Evolutionary conservation across 2,888 invertebrate genomes (phyloP), one percentile per base, ranked within the genome.

Genomic region (Hyposoter didymator): DNA sequence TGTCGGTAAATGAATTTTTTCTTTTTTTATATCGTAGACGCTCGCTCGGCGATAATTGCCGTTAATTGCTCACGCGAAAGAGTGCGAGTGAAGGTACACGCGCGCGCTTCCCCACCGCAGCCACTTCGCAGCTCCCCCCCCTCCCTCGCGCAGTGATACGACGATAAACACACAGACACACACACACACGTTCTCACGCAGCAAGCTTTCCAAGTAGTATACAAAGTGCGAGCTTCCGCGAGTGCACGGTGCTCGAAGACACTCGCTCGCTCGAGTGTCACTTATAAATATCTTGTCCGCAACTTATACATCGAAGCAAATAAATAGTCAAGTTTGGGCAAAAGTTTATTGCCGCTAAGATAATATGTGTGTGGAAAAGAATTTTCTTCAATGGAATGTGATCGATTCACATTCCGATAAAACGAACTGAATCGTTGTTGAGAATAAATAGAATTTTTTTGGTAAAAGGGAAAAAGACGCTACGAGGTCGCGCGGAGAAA

Each of bases 1-100:
- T 32, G 64, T 14, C 19, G 35, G 59, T 59, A 66, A 64, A 66
- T 64, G 70, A n/a, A n/a, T 52, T 62, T 74, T 43, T 74, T 72
- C 55, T 49, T 75, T 43, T 67, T n/a, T n/a, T 14, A 74, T 28
- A 28, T 22, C 19, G 43, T 64, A 49, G 45, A 47, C 64, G 62
- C 69, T 62, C 66, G 43, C 49, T 64, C 49, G 47, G 76, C 84
- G 84, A 88, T 87, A 87, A 89, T 86, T 88, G 88, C 84, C 85
- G 87, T 87, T 88, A 85, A 85, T 88, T 87, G 84, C 62, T 81
- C 79, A 78, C 78, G 84, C 78, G 84, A 84, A 67, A 82, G 69
- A 84, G 75, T 85, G 84, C 81, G 69, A 84, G 75, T 85, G 84
- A 82, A 78, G 82, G 82, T 86, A 84, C 79, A 84, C 59, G 59